Evolutionary conservation across 2,797 vertebrate species (phyloP).

Genomic region (Siniperca scherzeri): DNA sequence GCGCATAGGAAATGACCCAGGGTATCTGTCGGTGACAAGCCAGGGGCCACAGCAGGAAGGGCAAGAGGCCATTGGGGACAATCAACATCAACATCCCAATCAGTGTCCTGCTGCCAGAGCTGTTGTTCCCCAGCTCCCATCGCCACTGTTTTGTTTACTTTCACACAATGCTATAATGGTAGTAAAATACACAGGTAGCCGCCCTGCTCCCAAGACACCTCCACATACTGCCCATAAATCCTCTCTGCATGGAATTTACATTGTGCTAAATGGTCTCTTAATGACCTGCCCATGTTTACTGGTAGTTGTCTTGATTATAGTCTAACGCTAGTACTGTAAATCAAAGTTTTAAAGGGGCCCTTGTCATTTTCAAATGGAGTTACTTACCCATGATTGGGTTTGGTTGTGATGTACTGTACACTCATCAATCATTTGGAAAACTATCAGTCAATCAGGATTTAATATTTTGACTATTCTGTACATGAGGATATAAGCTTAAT

Average conservation of each 20-base stretch:
- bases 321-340: slow-evolving; percentile 34
- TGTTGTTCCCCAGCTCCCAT: slow-evolving; percentile 65
- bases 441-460: not conserved
- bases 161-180: slow-evolving; percentile 68
- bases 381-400: not conserved
- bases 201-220: slow-evolving; percentile 50
- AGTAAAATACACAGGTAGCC: slow-evolving; percentile 65
- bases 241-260: slow-evolving; percentile 52
- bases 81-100: slow-evolving; percentile 73
- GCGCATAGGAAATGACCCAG: slow-evolving; percentile 74
- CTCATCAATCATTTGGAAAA: not conserved
- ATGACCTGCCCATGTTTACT: slow-evolving; percentile 56
- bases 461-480: not conserved
- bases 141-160: slow-evolving; percentile 66
- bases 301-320: slow-evolving; percentile 34
- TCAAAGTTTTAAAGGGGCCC: slow-evolving; percentile 23
- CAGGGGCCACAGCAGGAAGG: slow-evolving; percentile 79
- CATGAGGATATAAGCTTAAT: not conserved
- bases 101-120: slow-evolving; percentile 70
- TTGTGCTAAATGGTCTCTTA: slow-evolving; percentile 57
- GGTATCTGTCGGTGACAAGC: slow-evolving; percentile 71
- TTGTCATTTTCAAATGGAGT: slow-evolving; percentile 13
- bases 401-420: not conserved
- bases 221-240: slow-evolving; percentile 65
- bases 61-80: slow-evolving; percentile 76